Conservation (phyloP, 1,140 invertebrate species). For the Apis dorsata region DNA sequence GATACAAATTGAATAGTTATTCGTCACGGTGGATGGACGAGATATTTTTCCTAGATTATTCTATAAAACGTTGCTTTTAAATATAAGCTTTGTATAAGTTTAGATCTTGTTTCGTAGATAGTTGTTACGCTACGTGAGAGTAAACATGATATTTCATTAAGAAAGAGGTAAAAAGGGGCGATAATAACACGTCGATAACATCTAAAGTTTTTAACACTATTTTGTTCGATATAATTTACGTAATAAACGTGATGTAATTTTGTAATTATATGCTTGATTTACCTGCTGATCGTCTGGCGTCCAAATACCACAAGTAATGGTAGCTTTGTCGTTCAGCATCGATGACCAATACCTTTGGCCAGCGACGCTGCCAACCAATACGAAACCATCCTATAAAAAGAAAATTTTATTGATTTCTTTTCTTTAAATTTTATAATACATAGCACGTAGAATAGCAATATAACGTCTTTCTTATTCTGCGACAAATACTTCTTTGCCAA, state of each 20-base stretch:
- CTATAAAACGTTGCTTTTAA: not conserved
- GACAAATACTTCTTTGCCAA: not conserved
- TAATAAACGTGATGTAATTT: too few species aligned
- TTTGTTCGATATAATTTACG: too few species aligned
- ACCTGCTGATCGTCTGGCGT: slow-evolving; percentile 97
- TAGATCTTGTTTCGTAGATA: not conserved
- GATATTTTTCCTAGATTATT: not conserved
- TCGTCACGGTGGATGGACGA: not conserved
- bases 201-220: too few species aligned
- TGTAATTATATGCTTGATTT: slow-evolving; percentile 26
- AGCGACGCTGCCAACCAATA: slow-evolving; percentile 96
- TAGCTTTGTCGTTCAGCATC: slow-evolving; percentile 95
- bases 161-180: not conserved
- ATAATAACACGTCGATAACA: too few species aligned
- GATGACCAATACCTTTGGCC: slow-evolving; percentile 99
- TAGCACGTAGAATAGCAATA: too few species aligned
- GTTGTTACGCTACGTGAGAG: not conserved
- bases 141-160: not conserved
- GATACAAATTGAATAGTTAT: not conserved
- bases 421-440: not conserved
- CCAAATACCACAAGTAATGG: slow-evolving; percentile 98
- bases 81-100: not conserved
- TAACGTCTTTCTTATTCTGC: too few species aligned
- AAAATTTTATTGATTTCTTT: slow-evolving; percentile 9
- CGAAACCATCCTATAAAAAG: slow-evolving; percentile 91